Evolutionary conservation across 2,888 invertebrate genomes (phyloP).

Genomic region (Drosophila infuscata): DNA sequence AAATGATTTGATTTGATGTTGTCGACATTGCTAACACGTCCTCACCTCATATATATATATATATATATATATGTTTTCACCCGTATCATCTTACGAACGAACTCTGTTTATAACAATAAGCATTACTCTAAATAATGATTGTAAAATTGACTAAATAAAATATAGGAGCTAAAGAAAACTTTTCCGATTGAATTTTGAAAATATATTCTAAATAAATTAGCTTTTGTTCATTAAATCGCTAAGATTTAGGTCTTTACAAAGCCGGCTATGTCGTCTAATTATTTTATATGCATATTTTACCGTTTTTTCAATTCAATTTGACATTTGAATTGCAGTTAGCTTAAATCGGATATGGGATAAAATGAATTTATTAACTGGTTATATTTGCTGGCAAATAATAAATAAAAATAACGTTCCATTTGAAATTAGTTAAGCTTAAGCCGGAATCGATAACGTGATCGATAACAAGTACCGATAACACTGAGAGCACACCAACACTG

Average conservation of each 20-base stretch:
- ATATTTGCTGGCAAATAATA: background rate
- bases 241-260: background rate
- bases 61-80: slow-evolving; percentile 36
- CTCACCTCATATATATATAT: background rate
- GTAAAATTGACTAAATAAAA: slow-evolving; percentile 20
- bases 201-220: background rate
- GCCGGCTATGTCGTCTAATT: background rate
- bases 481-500: slow-evolving; percentile 33
- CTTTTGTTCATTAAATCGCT: background rate
- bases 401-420: background rate
- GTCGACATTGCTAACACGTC: slow-evolving; percentile 19
- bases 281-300: background rate
- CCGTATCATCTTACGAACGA: slow-evolving; percentile 26
- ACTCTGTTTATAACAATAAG: slow-evolving; percentile 49
- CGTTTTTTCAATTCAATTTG: background rate
- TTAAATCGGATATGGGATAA: background rate
- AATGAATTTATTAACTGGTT: background rate
- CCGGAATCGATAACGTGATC: slow-evolving; percentile 13
- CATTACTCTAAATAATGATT: slow-evolving; percentile 50
- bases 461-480: slow-evolving; percentile 11
- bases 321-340: background rate
- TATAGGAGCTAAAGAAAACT: background rate
- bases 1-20: slow-evolving; percentile 16
- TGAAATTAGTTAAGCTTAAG: background rate
- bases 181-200: background rate